Evolutionary conservation across 2,113 vertebrate genomes (phyloP).

Genomic region (Oenanthe melanoleuca): DNA sequence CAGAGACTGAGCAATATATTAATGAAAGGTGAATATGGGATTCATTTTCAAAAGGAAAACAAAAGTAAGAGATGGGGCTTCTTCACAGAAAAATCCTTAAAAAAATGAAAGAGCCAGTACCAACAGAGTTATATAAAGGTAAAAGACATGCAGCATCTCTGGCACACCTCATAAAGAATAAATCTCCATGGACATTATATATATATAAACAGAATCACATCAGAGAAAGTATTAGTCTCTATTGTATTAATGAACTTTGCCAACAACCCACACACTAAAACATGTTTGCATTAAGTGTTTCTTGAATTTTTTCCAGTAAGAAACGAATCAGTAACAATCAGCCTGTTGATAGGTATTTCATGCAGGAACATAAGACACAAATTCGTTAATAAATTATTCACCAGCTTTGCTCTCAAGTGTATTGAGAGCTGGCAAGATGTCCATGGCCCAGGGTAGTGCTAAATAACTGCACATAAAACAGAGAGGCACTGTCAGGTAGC

Average conservation of each 20-base stretch:
- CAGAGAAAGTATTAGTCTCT: neutral
- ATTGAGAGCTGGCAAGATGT: constrained; percentile 7
- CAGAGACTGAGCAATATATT: neutral
- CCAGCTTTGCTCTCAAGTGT: neutral
- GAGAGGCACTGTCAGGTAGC: neutral
- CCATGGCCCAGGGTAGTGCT: neutral
- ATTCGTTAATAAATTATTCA: constrained; percentile 34
- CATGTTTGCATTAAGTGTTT: neutral
- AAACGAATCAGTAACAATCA: neutral
- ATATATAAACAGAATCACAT: neutral
- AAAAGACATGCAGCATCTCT: neutral
- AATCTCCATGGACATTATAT: neutral
- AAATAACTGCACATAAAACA: neutral
- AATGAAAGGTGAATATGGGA: neutral
- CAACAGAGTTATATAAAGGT: neutral
- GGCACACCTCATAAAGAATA: neutral
- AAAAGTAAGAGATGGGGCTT: neutral
- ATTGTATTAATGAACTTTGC: neutral
- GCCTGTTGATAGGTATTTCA: neutral
- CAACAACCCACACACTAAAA: neutral
- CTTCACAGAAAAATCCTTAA: neutral
- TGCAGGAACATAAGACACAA: neutral
- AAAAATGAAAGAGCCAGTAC: neutral
- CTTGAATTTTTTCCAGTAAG: neutral
- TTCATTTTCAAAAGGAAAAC: constrained; percentile 6